These are phyloP conservation scores for Drosophila meridiana DNA, from an alignment of 2,888 invertebrate species.

Conservation along the genomic window DNA sequence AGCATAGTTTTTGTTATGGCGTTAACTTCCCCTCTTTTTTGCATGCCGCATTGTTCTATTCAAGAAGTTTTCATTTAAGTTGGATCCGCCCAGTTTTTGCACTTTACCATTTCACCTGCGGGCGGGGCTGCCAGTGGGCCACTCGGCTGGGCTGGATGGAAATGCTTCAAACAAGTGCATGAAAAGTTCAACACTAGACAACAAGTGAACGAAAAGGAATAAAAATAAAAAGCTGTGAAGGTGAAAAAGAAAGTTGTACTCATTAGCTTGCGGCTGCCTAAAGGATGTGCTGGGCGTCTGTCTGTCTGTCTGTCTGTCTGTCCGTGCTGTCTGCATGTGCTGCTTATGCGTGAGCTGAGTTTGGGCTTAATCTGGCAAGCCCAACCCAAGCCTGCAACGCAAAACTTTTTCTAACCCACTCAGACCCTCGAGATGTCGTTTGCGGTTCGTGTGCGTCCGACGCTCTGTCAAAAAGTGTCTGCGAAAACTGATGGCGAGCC, in stretches of 20 bases:
- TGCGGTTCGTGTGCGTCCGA: slow-evolving; percentile 57
- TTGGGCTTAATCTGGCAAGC: slow-evolving; percentile 43
- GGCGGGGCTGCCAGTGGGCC: neutral
- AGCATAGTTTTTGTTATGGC: slow-evolving; percentile 11
- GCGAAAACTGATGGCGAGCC: slow-evolving; percentile 48
- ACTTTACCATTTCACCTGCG: slow-evolving; percentile 17
- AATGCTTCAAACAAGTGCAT: slow-evolving; percentile 44
- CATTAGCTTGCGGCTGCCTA: slow-evolving; percentile 69
- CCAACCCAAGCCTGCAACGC: slow-evolving; percentile 24
- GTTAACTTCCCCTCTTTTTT: slow-evolving; percentile 9
- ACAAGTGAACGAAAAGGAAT: slow-evolving; percentile 14
- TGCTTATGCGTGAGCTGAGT: slow-evolving; percentile 59
- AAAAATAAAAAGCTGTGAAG: slow-evolving; percentile 24
- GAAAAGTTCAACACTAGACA: slow-evolving; percentile 43
- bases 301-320: neutral
- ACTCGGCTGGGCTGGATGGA: slow-evolving; percentile 1
- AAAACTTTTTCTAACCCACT: slow-evolving; percentile 62
- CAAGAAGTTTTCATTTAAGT: slow-evolving; percentile 43
- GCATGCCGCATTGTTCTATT: slow-evolving; percentile 39
- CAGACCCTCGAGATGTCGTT: slow-evolving; percentile 46
- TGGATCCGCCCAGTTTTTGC: slow-evolving; percentile 16
- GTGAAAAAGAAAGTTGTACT: slow-evolving; percentile 57
- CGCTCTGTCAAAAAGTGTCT: slow-evolving; percentile 61
- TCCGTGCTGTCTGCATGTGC: slow-evolving; percentile 32
- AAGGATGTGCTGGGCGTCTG: neutral